Base-by-base conservation (phyloP, 2,888 invertebrate species). In the Ectobius pallidus region DNA sequence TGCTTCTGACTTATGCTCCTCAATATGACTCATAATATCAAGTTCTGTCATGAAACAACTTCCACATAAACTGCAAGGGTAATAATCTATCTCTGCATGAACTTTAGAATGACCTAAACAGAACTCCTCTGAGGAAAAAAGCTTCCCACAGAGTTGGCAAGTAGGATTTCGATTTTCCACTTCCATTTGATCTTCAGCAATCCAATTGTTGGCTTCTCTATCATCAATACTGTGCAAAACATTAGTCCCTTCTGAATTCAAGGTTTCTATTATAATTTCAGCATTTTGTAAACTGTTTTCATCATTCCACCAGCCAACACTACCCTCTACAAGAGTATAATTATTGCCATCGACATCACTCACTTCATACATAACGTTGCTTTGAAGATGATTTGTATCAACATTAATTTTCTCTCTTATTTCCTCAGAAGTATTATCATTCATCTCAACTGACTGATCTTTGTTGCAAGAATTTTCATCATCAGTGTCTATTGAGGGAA, bases 41-140 rank as follows among this genome's bases (percentile, higher is more conserved):
- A 34, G 46, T 22, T 74, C 74, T 27, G 18, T 74, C 4, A 32
- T 39, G 27, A 72, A 71, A 16, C 34, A 20, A 16, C 67, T 62
- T 7, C 65, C 65, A 30, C 65, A 65, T 16, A 65, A 22, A 9
- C 44, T 44, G 39, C 75, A 75, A 1, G 75, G 74, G 30, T 69
- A 73, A 46, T 27, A 58, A 11, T 22, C 52, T 4, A 49, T 22
- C 22, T 65, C 62, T 1, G 62, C 34, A 62, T 76, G 76, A 16
- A 25, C n/a, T 27, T 63, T 70, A 14, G 73, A 61, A 46, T 76
- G 76, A 20, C 72, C 69, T 25, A 72, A 62, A 46, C 72, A 73
- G 0, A 20, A 30, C 3, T 71, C 70, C n/a, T 69, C 16, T 39
- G 16, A 69, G 1, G 61, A 3, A 32, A 71, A 73, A 14, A 32